A percentile compares a stretch with the other conserved stretches of the same genome.
These are phyloP conservation scores for Ceyx erithaca DNA, from an alignment of 2,797 vertebrate species.

Conservation along the genomic window DNA sequence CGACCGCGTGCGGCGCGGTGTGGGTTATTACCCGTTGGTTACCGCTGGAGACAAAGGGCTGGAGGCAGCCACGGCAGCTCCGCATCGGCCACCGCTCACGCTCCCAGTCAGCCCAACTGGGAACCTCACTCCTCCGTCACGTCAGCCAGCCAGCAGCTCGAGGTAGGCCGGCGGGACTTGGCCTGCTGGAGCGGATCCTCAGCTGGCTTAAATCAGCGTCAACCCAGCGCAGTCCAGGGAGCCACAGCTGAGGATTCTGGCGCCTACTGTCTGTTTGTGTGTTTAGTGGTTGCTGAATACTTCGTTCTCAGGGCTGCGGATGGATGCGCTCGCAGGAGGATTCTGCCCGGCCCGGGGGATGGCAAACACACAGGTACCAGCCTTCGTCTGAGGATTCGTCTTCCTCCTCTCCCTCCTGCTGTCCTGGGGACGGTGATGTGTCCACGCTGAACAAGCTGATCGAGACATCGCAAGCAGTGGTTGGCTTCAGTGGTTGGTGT, in stretches of 20 bases:
- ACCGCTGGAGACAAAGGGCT: conserved; percentile 56
- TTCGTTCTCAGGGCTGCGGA: neutral
- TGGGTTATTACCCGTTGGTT: conserved; percentile 63
- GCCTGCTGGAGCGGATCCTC: neutral
- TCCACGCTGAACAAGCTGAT: fast-evolving
- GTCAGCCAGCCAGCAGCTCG: conserved; percentile 53
- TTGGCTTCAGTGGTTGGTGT: neutral
- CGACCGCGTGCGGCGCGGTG: conserved; percentile 58
- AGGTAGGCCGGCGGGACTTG: conserved; percentile 58
- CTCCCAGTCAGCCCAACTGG: conserved; percentile 51
- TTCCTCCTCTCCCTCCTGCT: neutral
- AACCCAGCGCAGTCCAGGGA: conserved; percentile 52
- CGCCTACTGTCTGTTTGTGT: conserved; percentile 65
- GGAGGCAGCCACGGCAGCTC: conserved; percentile 64
- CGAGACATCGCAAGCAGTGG: neutral
- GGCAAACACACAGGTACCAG: neutral
- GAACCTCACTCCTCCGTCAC: conserved; percentile 58
- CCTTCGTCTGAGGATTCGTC: neutral
- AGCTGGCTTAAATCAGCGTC: conserved; percentile 64
- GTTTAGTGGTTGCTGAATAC: conserved; percentile 53
- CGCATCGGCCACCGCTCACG: conserved; percentile 43
- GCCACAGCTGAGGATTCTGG: conserved; percentile 68
- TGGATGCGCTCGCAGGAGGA: neutral
- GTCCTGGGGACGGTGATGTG: neutral
- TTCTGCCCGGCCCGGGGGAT: neutral